phyloP scores from a whole-genome alignment of 2,797 vertebrate species.

The Varecia variegata region DNA sequence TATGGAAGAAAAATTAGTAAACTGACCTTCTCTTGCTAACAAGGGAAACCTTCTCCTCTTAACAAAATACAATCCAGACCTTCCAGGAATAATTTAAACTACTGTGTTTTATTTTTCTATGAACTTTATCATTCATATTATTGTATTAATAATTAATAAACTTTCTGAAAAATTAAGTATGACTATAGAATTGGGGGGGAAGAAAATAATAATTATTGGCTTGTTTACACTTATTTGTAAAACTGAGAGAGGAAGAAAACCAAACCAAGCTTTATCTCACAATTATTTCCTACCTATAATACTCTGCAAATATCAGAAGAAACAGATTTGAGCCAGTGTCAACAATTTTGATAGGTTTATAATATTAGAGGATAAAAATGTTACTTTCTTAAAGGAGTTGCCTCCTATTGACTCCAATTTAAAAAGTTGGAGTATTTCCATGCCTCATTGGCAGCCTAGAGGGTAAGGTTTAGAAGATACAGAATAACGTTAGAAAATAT shows the following conservation, averaged over 20 bases:
- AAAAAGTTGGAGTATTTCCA: background rate
- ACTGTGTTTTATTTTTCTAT: slow-evolving; percentile 1
- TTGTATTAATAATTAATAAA: background rate
- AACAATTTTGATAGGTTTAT: background rate
- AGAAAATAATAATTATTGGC: background rate
- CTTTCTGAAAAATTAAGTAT: background rate
- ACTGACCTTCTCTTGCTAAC: background rate
- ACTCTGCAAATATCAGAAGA: background rate
- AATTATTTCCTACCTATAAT: background rate
- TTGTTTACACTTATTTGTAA: background rate
- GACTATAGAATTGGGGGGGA: background rate
- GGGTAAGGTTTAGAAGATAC: slow-evolving; percentile 10
- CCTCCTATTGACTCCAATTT: background rate
- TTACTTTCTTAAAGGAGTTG: background rate
- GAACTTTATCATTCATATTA: background rate
- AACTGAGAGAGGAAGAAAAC: background rate
- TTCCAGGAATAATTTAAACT: background rate
- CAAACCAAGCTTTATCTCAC: background rate
- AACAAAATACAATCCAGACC: slow-evolving; percentile 23
- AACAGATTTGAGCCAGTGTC: background rate
- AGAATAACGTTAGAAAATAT: slow-evolving; percentile 5
- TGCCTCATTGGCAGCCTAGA: background rate
- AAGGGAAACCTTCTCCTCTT: background rate
- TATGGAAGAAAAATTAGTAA: background rate
- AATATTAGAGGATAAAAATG: slow-evolving; percentile 9